Evolutionary conservation across 2,797 vertebrate species (phyloP).

Genomic region (Melanotaenia pygmaea): DNA sequence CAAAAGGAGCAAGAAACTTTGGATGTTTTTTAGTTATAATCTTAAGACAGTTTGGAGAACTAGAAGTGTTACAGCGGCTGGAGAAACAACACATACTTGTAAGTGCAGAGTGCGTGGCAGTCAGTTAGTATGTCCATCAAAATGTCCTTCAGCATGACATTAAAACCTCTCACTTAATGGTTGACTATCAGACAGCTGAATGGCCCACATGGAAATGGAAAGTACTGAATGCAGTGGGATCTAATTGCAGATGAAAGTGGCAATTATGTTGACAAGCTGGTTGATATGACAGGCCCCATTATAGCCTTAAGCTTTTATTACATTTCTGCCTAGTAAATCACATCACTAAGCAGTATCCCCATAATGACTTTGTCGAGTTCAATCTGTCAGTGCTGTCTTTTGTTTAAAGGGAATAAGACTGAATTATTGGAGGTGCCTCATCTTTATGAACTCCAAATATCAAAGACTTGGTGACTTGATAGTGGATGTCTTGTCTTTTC

Average conservation of each 20-base stretch:
- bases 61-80: not conserved
- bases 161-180: slow-evolving; percentile 49
- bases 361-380: slow-evolving; percentile 67
- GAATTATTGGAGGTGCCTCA: slow-evolving; percentile 39
- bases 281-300: slow-evolving; percentile 78
- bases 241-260: slow-evolving; percentile 75
- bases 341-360: slow-evolving; percentile 57
- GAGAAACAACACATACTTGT: not conserved
- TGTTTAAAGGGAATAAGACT: slow-evolving; percentile 45
- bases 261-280: slow-evolving; percentile 80
- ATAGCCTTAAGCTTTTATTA: slow-evolving; percentile 77
- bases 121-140: slow-evolving; percentile 12
- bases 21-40: not conserved
- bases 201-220: slow-evolving; percentile 58
- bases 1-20: slow-evolving; percentile 12
- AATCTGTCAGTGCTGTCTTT: slow-evolving; percentile 60
- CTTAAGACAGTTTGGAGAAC: not conserved
- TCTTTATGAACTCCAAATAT: slow-evolving; percentile 50
- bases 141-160: slow-evolving; percentile 60
- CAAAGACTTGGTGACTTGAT: slow-evolving; percentile 18
- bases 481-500: slow-evolving; percentile 1
- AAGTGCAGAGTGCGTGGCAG: slow-evolving; percentile 25
- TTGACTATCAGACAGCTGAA: slow-evolving; percentile 56
- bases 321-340: slow-evolving; percentile 73
- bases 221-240: slow-evolving; percentile 55